Conservation (phyloP, 2,797 vertebrate genomes). For the Scyliorhinus canicula region DNA sequence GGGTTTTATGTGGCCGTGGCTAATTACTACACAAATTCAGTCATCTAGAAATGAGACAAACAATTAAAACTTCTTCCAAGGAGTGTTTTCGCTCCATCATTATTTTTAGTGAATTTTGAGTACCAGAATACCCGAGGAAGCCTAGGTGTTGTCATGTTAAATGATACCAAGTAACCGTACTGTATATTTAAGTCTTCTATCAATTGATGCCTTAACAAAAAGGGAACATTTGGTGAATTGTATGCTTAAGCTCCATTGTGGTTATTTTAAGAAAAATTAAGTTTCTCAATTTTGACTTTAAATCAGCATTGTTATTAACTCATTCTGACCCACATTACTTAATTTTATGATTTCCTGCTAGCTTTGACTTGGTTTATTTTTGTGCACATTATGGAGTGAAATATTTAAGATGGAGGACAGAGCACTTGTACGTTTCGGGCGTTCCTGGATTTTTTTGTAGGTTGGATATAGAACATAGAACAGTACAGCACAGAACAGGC, state of each 20-base stretch:
- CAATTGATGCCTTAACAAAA: not conserved
- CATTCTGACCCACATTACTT: not conserved
- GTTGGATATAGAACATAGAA: no score
- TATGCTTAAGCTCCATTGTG: not conserved
- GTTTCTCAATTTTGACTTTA: not conserved
- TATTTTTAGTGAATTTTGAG: not conserved
- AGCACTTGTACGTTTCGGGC: not conserved
- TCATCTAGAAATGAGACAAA: no score
- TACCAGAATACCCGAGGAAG: not conserved
- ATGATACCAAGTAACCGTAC: not conserved
- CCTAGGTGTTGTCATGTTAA: not conserved
- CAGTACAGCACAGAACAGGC: no score
- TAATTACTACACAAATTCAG: not conserved
- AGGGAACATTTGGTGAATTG: not conserved
- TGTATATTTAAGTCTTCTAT: not conserved
- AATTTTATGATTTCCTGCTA: not conserved
- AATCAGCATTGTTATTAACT: not conserved
- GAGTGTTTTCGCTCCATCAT: not conserved
- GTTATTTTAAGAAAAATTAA: not conserved
- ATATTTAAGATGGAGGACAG: not conserved
- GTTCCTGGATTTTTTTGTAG: not conserved
- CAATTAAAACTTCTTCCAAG: not conserved
- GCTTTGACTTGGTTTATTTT: not conserved
- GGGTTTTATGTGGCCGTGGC: not conserved
- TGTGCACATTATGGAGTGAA: not conserved